Evolutionary conservation across 1,140 invertebrate genomes (phyloP).

Genomic region (Drosophila lacteicornis): DNA sequence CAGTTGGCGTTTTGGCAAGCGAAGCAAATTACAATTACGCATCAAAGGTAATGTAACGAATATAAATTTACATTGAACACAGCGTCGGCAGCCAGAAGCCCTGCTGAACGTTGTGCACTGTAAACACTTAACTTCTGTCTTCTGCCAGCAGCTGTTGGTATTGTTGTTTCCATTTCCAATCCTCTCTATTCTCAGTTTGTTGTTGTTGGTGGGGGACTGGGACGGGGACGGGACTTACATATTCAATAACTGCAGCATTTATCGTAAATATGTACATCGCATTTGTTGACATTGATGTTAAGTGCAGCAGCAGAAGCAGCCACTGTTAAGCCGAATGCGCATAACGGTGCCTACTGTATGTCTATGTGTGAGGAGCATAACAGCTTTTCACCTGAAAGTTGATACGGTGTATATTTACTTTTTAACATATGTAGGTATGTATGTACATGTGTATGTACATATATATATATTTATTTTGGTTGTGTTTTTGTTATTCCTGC

Average conservation of each 20-base stretch:
- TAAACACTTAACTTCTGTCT: conserved; percentile 4
- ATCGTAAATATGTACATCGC: conserved; percentile 23
- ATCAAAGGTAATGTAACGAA: conserved; percentile 76
- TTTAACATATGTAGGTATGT: conserved; percentile 8
- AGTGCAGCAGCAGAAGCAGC: conserved; percentile 17
- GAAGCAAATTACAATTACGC: conserved; percentile 79
- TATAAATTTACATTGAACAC: conserved; percentile 55
- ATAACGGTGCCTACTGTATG: conserved; percentile 45
- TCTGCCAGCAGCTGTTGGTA: conserved; percentile 18
- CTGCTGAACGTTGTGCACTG: background rate
- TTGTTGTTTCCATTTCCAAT: conserved; percentile 4
- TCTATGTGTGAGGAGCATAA: conserved; percentile 40
- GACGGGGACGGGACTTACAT: conserved; percentile 15
- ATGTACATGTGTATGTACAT: background rate
- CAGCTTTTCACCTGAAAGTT: conserved; percentile 24
- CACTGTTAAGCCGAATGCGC: conserved; percentile 49
- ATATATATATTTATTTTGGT: conserved; percentile 36
- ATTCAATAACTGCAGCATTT: conserved; percentile 44
- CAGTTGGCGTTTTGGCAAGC: conserved; percentile 82
- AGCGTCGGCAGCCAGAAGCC: conserved; percentile 1
- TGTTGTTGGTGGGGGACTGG: background rate
- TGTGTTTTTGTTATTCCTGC: conserved; percentile 24
- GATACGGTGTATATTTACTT: conserved; percentile 20
- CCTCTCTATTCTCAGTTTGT: conserved; percentile 12
- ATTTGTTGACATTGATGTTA: conserved; percentile 63